Conservation (phyloP, 2,888 invertebrate species). For the Euspilapteryx auroguttella region DNA sequence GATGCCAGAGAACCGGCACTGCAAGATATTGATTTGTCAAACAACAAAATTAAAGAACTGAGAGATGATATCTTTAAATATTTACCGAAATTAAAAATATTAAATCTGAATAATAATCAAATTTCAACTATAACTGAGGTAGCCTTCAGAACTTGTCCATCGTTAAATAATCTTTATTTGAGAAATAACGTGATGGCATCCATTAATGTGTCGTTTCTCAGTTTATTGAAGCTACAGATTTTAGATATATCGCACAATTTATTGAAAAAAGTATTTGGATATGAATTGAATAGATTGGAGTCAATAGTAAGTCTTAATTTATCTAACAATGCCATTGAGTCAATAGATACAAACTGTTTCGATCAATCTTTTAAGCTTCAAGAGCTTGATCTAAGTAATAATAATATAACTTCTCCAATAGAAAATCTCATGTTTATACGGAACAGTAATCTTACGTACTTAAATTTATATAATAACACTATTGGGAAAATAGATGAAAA, state of each 20-base stretch:
- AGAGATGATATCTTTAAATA: slow-evolving; percentile 14
- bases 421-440: slow-evolving; percentile 25
- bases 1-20: slow-evolving; percentile 14
- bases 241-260: slow-evolving; percentile 28
- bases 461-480: slow-evolving; percentile 26
- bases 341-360: slow-evolving; percentile 28
- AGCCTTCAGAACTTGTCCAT: slow-evolving; percentile 18
- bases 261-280: slow-evolving; percentile 19
- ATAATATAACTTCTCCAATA: slow-evolving; percentile 21
- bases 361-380: slow-evolving; percentile 19
- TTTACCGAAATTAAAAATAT: slow-evolving; percentile 14
- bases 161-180: slow-evolving; percentile 17
- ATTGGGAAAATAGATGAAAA: slow-evolving; percentile 22
- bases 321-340: slow-evolving; percentile 26
- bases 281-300: slow-evolving; percentile 23
- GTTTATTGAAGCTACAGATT: slow-evolving; percentile 18
- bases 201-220: slow-evolving; percentile 24
- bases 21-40: slow-evolving; percentile 23
- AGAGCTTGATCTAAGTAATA: slow-evolving; percentile 26
- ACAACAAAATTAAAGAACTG: slow-evolving; percentile 19
- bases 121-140: slow-evolving; percentile 19
- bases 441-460: slow-evolving; percentile 19
- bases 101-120: slow-evolving; percentile 26
- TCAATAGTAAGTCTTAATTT: slow-evolving; percentile 24
- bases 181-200: slow-evolving; percentile 20